Base-by-base conservation (phyloP, 2,888 invertebrate genomes). In the Sesia apiformis region DNA sequence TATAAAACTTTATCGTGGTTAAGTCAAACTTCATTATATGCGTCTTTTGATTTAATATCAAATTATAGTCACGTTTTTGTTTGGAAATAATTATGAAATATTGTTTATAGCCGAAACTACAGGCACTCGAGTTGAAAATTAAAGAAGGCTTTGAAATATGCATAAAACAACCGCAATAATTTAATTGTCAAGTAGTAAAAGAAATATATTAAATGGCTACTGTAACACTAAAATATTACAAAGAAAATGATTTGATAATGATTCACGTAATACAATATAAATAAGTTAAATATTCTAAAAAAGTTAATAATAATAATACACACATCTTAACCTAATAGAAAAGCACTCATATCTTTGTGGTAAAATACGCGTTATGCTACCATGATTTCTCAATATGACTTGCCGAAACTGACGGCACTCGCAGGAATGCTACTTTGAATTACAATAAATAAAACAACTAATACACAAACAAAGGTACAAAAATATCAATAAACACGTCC, bases 211-310 rank as follows among this genome's bases (percentile, higher is more conserved):
- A 84, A 85, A 84, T 84, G 84, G 8, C 88, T 89, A 88, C 79
- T 73, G 72, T 86, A 84, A 85, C 72, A 78, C 88, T 88, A 88
- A 87, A 87, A 83, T 83, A 86, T 86, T 84, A 85, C 76, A 88
- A 89, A 89, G 85, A 81, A 89, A 89, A 84, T 80, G 77, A 80
- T 88, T 81, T 76, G 76, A 84, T 82, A 83, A 82, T 82, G 77
- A 75, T 84, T 83, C 86, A 85, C 82, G 80, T 84, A 87, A 88
- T 88, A 85, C 84, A 84, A 85, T 86, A 84, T 84, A 88, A 89
- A 89, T 89, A 89, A 89, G 88, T 88, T 88, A 87, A 88, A 88
- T 87, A 88, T 82, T 87, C 88, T 88, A 89, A 87, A 85, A n/a
- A 88, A 78, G 81, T 88, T 88, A 86, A 88, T 88, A 88, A 85